Base-by-base conservation (phyloP, 1,140 invertebrate genomes). In the Drosophila pallidifrons region DNA sequence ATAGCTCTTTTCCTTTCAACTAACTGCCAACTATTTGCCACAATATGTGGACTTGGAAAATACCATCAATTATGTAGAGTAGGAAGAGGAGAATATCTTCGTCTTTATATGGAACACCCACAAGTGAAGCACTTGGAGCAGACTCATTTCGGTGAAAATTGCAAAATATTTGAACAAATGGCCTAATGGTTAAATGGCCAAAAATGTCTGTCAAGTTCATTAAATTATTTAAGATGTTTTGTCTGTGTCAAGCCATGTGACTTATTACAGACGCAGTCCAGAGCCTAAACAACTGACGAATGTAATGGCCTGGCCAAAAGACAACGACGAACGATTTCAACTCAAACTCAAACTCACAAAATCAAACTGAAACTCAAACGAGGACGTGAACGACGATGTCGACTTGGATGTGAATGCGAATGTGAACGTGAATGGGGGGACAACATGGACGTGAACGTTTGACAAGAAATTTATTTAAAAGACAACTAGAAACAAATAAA, bases 391-490 rank as follows among this genome's bases (percentile, higher is more conserved):
- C 28, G 54, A 38, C 4, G 35, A 57, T 16, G 54, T 47, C 16
- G 35, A 41, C 35, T 43, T 43, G 41, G 32, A 38, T 55, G 54
- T 55, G 13, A 5, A 16, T 38, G 32, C 3, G 20, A 7, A 51
- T 4, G 35, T 43, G 52, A 28, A 70, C 30, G 72, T 69, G 69
- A 66, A 51, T 32, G n/a, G 30, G 8, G 60, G 20, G 20, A 25
- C 20, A 25, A 58, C 6, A 32, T 43, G 52, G 35, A 70, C 51
- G 72, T 69, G 69, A 72, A 75, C 74, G 65, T 61, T 88, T 88
- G 83, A 88, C 83, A 88, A 88, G 80, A 79, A 83, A 85, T 89
- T 89, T 89, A 89, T 89, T 89, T 89, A 85, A 89, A 89, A 83
- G 85, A 85, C 85, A 89, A 89, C 85, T 89, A 64, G 85, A 52